Base-by-base conservation (phyloP, 1,140 invertebrate genomes). In the Trichonephila inaurata region DNA sequence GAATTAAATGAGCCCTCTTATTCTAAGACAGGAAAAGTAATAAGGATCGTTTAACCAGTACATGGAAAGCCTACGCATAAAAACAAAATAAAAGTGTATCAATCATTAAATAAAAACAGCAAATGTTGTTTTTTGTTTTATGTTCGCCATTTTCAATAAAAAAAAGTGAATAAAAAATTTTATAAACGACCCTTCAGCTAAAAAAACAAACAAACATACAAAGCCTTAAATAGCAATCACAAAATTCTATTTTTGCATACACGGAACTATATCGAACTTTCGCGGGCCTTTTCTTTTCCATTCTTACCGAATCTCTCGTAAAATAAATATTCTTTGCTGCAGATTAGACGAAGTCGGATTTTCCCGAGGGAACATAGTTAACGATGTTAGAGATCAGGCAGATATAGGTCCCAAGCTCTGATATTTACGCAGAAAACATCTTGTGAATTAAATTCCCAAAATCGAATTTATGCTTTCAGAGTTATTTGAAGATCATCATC, bases 371-470 rank as follows among this genome's bases (percentile, higher is more conserved):
- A 33, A 40, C 19, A 88, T n/a, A 88, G 28, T 88, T 66, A 88
- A 66, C 62, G 86, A 88, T 88, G 60, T 88, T 88, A 66, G 86
- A 66, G 86, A 88, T 88, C 28, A 69, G 62, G 5, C 16, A 64
- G 86, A 88, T 88, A 88, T 64, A 88, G 12, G 16, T 16, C n/a
- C 19, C 18, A 61, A 88, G 40, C 62, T 88, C 28, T 69, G 86
- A 21, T 88, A 66, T 88, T 88, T 88, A 14, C 28, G 16, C 21
- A 51, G 62, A 66, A 88, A 88, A 88, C 40, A 88, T 24, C 18
- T 88, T 44, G 61, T 14, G 86, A 88, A 88, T 88, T 66, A 88
- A 88, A 88, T 88, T 85, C 33, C 61, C 58, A 28, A 66, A 88
- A 88, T 88, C 16, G 62, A 40, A 40, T 40, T 40, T 40, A 40